Conservation (phyloP, 1,140 invertebrate species). For the Microplitis demolitor region DNA sequence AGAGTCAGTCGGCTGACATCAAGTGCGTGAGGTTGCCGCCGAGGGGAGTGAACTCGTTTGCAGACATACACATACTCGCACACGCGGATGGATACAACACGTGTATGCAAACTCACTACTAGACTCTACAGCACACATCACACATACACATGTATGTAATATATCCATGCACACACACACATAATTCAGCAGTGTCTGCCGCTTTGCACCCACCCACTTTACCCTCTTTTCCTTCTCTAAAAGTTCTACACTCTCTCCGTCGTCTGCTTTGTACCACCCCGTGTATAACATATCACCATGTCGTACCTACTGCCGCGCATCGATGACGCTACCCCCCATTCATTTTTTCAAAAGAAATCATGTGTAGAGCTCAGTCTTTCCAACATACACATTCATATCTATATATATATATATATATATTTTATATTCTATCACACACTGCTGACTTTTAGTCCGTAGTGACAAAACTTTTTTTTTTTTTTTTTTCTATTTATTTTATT, state of each 20-base stretch:
- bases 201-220: constrained; percentile 4
- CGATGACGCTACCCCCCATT: constrained; percentile 24
- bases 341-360: constrained; percentile 20
- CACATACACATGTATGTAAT: too few species aligned
- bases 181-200: neutral
- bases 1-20: constrained; percentile 43
- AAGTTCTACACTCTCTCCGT: neutral
- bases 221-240: neutral
- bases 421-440: too few species aligned
- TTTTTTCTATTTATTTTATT: too few species aligned
- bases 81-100: neutral
- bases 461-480: too few species aligned
- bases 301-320: constrained; percentile 14
- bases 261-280: neutral
- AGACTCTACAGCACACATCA: too few species aligned
- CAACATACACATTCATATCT: neutral
- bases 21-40: constrained; percentile 42
- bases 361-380: neutral
- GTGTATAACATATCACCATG: neutral
- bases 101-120: neutral
- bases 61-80: constrained; percentile 5
- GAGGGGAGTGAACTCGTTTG: constrained; percentile 40
- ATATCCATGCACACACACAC: too few species aligned
- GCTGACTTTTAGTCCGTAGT: too few species aligned
- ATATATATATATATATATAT: too few species aligned